These are phyloP conservation scores for Lytechinus variegatus DNA, from an alignment of 35 echinoderm and acorn worm genomes.

Conservation along the genomic window DNA sequence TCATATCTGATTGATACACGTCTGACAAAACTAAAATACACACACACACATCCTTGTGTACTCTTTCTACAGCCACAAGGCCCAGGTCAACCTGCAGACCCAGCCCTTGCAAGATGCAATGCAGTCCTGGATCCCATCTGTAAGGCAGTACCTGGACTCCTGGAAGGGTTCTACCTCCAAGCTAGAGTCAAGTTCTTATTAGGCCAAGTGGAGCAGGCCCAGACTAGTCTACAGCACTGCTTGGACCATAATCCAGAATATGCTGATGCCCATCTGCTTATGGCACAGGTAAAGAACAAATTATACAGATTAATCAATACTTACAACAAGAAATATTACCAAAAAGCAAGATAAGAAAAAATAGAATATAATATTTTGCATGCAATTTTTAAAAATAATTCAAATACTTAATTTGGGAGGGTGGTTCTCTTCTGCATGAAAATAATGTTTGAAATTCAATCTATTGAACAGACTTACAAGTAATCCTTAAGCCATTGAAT, in stretches of 20 bases:
- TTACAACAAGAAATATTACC: too few species aligned
- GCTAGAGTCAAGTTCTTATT: constrained; percentile 81
- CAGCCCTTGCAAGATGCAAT: constrained; percentile 76
- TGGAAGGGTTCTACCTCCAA: constrained; percentile 82
- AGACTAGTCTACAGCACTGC: constrained; percentile 88
- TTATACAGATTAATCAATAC: too few species aligned
- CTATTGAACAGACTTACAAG: background rate
- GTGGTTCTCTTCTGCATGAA: too few species aligned
- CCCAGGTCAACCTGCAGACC: constrained; percentile 76
- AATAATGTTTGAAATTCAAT: background rate
- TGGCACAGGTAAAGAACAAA: constrained; percentile 84
- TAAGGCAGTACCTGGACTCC: constrained; percentile 87
- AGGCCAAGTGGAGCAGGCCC: constrained; percentile 83
- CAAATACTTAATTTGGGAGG: too few species aligned
- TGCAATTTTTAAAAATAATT: too few species aligned
- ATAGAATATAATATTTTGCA: too few species aligned
- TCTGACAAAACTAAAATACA: too few species aligned
- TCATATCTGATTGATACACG: too few species aligned
- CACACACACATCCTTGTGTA: background rate
- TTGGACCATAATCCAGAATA: constrained; percentile 89
- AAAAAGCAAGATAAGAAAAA: too few species aligned
- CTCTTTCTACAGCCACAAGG: constrained; percentile 64
- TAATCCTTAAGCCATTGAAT: background rate
- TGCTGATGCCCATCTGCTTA: constrained; percentile 93
- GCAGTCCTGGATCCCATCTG: constrained; percentile 84